phyloP scores from a whole-genome alignment of 2,888 invertebrate genomes.

The Cantharis lateralis region DNA sequence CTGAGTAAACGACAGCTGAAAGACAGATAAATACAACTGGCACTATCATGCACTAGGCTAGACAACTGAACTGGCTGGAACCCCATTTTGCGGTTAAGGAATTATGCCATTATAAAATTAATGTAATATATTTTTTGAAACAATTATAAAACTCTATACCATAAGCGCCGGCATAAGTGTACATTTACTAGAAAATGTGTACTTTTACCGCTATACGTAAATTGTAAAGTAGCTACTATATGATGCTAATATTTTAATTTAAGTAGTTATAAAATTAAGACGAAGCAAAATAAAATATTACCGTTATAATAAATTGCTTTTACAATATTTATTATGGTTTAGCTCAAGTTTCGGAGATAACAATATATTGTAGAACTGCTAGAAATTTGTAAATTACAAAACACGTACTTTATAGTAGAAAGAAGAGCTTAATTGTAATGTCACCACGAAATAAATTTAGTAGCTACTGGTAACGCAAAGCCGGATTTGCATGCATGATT shows the following conservation, averaged over 20 bases:
- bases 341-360: background rate
- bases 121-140: too few species aligned
- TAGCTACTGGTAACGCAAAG: conserved; percentile 12
- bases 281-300: background rate
- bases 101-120: too few species aligned
- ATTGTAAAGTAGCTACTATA: too few species aligned
- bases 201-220: too few species aligned
- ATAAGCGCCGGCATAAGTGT: too few species aligned
- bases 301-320: background rate
- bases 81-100: too few species aligned
- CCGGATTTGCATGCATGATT: conserved; percentile 20
- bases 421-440: conserved; percentile 17
- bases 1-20: too few species aligned
- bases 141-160: too few species aligned
- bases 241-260: background rate
- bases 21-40: too few species aligned
- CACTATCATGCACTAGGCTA: too few species aligned
- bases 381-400: conserved; percentile 16
- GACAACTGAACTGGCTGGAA: too few species aligned
- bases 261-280: background rate
- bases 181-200: too few species aligned
- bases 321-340: background rate
- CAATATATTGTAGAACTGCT: background rate
- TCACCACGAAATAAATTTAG: conserved; percentile 15
- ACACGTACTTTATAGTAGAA: conserved; percentile 6